These are phyloP conservation scores for Chymomyza amoena DNA, from an alignment of 2,888 invertebrate genomes.

Conservation along the genomic window DNA sequence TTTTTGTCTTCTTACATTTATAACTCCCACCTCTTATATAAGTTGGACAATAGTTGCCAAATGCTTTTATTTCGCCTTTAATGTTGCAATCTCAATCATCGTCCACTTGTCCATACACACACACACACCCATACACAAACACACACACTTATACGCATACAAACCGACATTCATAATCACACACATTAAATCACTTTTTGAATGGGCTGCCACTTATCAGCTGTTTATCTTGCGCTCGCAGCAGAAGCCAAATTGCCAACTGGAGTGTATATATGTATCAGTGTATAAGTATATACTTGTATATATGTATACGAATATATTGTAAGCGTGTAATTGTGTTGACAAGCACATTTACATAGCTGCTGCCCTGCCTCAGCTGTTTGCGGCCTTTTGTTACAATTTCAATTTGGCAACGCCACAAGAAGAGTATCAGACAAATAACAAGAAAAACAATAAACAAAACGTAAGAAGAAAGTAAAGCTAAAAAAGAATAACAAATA, in stretches of 20 bases:
- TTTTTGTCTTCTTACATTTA: no score
- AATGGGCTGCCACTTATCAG: slow-evolving; percentile 60
- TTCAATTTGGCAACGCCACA: neutral
- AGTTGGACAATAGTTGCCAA: no score
- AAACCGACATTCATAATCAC: slow-evolving; percentile 5
- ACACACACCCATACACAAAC: neutral
- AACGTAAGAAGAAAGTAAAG: neutral
- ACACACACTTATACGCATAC: no score
- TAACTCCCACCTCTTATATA: no score
- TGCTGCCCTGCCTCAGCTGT: slow-evolving; percentile 11
- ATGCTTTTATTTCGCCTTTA: slow-evolving; percentile 42
- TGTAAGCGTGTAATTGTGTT: slow-evolving; percentile 34
- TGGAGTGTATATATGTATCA: neutral
- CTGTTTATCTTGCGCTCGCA: slow-evolving; percentile 52
- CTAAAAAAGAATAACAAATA: neutral
- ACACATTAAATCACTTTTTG: slow-evolving; percentile 63
- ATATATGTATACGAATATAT: neutral
- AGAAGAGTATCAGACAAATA: neutral
- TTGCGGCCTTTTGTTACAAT: slow-evolving; percentile 8
- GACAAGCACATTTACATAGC: slow-evolving; percentile 66
- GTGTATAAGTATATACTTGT: slow-evolving; percentile 4
- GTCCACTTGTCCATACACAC: slow-evolving; percentile 57
- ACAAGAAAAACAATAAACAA: neutral
- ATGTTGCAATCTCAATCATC: slow-evolving; percentile 56
- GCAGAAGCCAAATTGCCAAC: no score